Conservation (phyloP, 2,888 invertebrate species). For the Drosophila eohydei region DNA sequence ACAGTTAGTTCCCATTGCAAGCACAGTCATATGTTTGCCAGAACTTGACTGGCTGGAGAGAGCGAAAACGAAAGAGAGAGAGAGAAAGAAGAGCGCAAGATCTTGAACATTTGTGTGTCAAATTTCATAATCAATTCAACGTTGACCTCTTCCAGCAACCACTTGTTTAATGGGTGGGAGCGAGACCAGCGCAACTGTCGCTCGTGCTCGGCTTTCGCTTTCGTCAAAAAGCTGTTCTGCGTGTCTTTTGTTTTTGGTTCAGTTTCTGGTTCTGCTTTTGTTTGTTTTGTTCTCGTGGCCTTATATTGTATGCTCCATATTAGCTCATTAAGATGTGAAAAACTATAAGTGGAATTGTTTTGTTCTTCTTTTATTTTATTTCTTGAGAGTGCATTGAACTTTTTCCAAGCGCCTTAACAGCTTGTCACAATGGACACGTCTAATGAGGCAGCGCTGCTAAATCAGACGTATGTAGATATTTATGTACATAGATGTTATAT, state of each 20-base stretch:
- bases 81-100: conserved; percentile 11
- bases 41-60: neutral
- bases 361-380: conserved; percentile 1
- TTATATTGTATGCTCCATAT: conserved; percentile 29
- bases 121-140: conserved; percentile 56
- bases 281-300: conserved; percentile 13
- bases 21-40: conserved; percentile 6
- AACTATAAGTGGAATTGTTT: conserved; percentile 9
- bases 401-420: neutral
- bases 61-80: neutral
- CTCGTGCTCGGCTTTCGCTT: conserved; percentile 59
- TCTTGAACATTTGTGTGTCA: conserved; percentile 48
- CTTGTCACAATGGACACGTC: conserved; percentile 12
- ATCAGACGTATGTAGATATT: conserved; percentile 6
- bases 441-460: conserved; percentile 32
- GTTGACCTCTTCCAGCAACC: conserved; percentile 53
- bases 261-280: conserved; percentile 18
- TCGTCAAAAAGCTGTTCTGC: conserved; percentile 60
- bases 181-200: conserved; percentile 7
- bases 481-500: too few relatives aligned
- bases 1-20: conserved; percentile 12
- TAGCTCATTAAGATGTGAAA: conserved; percentile 30
- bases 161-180: conserved; percentile 37
- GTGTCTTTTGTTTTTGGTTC: conserved; percentile 26
- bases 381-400: conserved; percentile 61